phyloP scores from a whole-genome alignment of 2,113 vertebrate genomes.

The Machaerirhynchus nigripectus region DNA sequence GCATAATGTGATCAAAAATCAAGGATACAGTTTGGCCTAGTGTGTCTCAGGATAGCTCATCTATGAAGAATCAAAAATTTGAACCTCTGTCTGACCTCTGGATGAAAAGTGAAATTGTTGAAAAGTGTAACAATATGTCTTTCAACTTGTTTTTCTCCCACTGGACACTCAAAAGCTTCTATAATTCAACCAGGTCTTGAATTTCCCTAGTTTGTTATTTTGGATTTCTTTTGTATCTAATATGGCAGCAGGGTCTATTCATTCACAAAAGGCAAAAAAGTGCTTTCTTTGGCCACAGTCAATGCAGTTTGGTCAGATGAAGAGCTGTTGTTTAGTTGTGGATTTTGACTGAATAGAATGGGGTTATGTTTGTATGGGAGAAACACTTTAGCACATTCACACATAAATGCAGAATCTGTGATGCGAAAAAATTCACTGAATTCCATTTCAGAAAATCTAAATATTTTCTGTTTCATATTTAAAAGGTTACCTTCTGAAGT shows the following conservation, averaged over 20 bases:
- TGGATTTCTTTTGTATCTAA: neutral
- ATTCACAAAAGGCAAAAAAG: neutral
- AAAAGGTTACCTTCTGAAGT: neutral
- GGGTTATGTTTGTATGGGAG: neutral
- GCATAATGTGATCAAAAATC: neutral
- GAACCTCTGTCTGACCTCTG: neutral
- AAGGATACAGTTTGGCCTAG: neutral
- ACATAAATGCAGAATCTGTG: neutral
- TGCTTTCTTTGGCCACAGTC: neutral
- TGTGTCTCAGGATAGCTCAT: neutral
- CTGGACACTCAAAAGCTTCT: neutral
- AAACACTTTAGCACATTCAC: neutral
- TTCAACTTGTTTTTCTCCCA: neutral
- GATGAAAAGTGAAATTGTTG: neutral
- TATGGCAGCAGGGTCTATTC: neutral
- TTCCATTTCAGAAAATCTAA: neutral
- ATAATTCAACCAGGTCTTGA: neutral
- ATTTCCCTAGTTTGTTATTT: neutral
- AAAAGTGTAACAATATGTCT: neutral
- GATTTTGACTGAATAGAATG: neutral
- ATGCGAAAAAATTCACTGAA: neutral
- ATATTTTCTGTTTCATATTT: neutral
- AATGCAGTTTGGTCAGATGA: neutral
- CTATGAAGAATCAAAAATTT: neutral
- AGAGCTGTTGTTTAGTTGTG: neutral